Conservation (phyloP, 2,797 vertebrate species). For the Hyperoplus lanceolatus region DNA sequence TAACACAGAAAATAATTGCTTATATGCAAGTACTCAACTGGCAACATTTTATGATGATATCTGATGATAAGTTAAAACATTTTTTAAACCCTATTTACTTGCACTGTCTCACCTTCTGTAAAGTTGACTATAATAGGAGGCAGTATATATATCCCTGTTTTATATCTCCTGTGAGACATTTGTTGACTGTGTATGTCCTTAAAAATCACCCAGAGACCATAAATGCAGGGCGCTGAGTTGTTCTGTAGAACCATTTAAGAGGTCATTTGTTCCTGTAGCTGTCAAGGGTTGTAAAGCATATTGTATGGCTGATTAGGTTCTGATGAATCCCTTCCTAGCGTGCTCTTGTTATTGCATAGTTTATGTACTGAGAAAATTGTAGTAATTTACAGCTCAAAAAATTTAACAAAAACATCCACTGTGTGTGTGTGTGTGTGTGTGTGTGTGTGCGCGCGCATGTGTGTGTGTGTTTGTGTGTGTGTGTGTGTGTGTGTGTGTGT, state of each 20-base stretch:
- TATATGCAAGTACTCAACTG: no score
- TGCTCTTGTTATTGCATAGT: not conserved
- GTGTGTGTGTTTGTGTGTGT: no score
- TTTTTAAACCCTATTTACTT: no score
- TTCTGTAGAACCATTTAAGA: slow-evolving; percentile 8
- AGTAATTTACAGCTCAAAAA: slow-evolving; percentile 23
- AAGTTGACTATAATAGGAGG: not conserved
- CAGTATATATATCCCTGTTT: not conserved
- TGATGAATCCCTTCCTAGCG: slow-evolving; percentile 39
- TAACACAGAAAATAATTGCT: no score
- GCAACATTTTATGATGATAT: no score
- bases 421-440: no score
- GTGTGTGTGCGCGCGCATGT: no score
- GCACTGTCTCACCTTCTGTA: not conserved
- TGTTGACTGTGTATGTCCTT: not conserved
- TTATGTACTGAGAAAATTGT: not conserved
- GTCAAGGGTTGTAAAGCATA: slow-evolving; percentile 47
- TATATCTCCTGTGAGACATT: not conserved
- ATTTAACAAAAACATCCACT: not conserved
- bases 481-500: no score
- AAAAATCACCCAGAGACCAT: not conserved
- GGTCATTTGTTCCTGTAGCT: slow-evolving; percentile 46
- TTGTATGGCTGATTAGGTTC: slow-evolving; percentile 45
- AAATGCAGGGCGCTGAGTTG: no score
- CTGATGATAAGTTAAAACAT: no score